These are phyloP conservation scores for Sander lucioperca DNA, from an alignment of 2,113 vertebrate genomes.

Conservation along the genomic window DNA sequence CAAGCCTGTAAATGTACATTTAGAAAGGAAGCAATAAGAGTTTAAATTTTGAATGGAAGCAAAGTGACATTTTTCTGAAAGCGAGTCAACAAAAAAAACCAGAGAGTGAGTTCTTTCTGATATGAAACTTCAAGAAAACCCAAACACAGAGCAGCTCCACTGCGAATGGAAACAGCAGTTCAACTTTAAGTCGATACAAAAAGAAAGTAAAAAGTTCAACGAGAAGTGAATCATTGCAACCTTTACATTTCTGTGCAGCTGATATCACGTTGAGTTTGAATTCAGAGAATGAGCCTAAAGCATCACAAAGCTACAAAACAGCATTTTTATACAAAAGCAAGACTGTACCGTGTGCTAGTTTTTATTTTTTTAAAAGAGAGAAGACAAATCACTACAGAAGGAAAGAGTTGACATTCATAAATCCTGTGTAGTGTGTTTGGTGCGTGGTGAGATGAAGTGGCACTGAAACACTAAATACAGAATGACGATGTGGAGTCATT, in stretches of 20 bases:
- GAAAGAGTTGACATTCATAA: constrained; percentile 37
- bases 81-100: too few relatives aligned
- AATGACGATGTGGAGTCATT: constrained; percentile 30
- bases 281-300: constrained; percentile 17
- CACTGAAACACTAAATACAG: constrained; percentile 58
- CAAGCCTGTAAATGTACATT: not conserved
- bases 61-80: not conserved
- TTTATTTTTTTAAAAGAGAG: too few relatives aligned
- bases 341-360: too few relatives aligned
- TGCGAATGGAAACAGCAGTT: not conserved
- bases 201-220: not conserved
- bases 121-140: not conserved
- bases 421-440: constrained; percentile 13
- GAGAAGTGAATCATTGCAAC: constrained; percentile 12
- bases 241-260: constrained; percentile 45
- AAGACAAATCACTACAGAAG: constrained; percentile 4
- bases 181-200: not conserved
- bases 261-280: constrained; percentile 16
- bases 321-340: too few relatives aligned
- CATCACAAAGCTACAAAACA: too few relatives aligned
- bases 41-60: constrained; percentile 16
- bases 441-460: constrained; percentile 33
- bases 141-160: not conserved
- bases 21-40: constrained; percentile 15
- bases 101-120: not conserved